phyloP scores from a whole-genome alignment of 2,113 vertebrate genomes.

The Panthera tigris region DNA sequence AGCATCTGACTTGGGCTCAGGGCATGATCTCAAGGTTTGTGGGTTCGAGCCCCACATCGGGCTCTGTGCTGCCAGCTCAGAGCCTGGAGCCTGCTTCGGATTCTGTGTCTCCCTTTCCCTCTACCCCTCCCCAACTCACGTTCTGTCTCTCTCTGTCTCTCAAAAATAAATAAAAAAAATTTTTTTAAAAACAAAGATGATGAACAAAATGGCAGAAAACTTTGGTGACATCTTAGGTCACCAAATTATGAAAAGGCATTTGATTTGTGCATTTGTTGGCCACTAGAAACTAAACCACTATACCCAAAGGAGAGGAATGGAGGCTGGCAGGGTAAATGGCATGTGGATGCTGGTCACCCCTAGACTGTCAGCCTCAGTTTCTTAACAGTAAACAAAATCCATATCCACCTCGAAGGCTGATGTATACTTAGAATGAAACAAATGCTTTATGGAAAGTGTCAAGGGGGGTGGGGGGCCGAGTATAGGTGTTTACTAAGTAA shows the following conservation, averaged over 20 bases:
- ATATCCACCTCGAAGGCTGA: neutral
- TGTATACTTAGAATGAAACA: neutral
- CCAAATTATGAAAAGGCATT: neutral
- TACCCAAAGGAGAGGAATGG: neutral
- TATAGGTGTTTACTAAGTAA: neutral
- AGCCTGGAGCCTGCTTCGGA: too few species aligned
- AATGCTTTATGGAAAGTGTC: neutral
- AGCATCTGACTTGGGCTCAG: too few species aligned
- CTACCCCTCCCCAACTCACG: too few species aligned
- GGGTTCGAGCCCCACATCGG: too few species aligned
- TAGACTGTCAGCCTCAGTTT: neutral
- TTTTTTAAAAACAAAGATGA: neutral
- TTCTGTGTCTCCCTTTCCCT: too few species aligned
- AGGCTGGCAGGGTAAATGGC: neutral
- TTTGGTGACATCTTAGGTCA: neutral
- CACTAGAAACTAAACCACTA: slow-evolving; percentile 20
- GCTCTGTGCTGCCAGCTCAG: too few species aligned
- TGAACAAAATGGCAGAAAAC: slow-evolving; percentile 16
- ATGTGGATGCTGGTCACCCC: neutral
- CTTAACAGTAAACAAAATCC: neutral
- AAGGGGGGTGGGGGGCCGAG: neutral
- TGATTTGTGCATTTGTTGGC: neutral
- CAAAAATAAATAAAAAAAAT: neutral
- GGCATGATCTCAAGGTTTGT: too few species aligned
- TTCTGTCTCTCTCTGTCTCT: too few species aligned